These are phyloP conservation scores for Eufriesea mexicana DNA, from an alignment of 1,140 invertebrate genomes.

Conservation along the genomic window DNA sequence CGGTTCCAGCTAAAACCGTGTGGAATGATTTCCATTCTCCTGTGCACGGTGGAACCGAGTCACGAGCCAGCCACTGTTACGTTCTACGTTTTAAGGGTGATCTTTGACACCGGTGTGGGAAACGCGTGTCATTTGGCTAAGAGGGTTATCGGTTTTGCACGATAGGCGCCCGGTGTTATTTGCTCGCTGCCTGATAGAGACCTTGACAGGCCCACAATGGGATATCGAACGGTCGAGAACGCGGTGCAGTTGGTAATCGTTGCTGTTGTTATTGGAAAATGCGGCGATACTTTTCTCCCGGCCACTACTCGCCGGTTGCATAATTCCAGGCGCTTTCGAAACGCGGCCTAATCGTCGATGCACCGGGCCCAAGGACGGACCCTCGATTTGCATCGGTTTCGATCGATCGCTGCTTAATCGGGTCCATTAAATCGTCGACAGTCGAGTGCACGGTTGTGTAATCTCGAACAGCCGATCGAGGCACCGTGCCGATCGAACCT, in stretches of 20 bases:
- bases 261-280: conserved; percentile 37
- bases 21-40: conserved; percentile 18
- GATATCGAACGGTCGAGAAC: no score
- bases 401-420: conserved; percentile 17
- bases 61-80: neutral
- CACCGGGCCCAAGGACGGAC: conserved; percentile 41
- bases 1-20: neutral
- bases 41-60: conserved; percentile 17
- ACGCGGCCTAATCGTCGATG: conserved; percentile 14
- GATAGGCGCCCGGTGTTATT: neutral
- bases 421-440: neutral
- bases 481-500: neutral
- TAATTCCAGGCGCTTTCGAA: conserved; percentile 40
- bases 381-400: conserved; percentile 47
- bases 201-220: conserved; percentile 19
- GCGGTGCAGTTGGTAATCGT: neutral
- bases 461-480: neutral
- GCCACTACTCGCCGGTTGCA: neutral
- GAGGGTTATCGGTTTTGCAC: conserved; percentile 14
- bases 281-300: neutral
- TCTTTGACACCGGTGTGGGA: conserved; percentile 37
- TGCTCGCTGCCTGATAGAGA: neutral
- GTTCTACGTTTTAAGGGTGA: conserved; percentile 37
- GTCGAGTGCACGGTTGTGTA: neutral
- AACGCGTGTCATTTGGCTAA: conserved; percentile 43